phyloP scores from a whole-genome alignment of 2,888 invertebrate species.

The Microplitis manilae region DNA sequence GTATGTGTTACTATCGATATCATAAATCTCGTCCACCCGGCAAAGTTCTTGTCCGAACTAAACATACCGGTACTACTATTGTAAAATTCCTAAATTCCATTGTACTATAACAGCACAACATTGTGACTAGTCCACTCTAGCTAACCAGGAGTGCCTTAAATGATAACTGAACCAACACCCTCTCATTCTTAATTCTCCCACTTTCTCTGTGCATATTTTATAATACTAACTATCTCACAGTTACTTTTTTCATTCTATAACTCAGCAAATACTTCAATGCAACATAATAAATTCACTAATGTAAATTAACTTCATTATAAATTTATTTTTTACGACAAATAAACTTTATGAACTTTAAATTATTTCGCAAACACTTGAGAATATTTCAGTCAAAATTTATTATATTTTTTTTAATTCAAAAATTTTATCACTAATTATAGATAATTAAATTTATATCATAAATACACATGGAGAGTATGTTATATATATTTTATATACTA shows the following conservation, averaged over 20 bases:
- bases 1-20: conserved; percentile 44
- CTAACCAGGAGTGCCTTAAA: background rate
- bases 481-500: background rate
- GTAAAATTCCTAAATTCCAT: background rate
- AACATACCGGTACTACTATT: background rate
- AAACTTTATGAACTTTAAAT: background rate
- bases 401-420: too few relatives aligned
- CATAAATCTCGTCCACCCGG: conserved; percentile 41
- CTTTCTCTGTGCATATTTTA: background rate
- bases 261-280: background rate
- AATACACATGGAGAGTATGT: background rate
- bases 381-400: too few relatives aligned
- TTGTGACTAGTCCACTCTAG: background rate
- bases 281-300: background rate
- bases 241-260: background rate
- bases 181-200: background rate
- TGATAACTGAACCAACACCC: background rate
- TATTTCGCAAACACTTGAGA: too few relatives aligned
- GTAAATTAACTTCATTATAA: background rate
- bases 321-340: background rate
- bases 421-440: too few relatives aligned
- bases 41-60: background rate
- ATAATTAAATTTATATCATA: background rate
- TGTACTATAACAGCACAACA: background rate
- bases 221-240: background rate